phyloP scores from a whole-genome alignment of 2,797 vertebrate species.

The Chelon labrosus region DNA sequence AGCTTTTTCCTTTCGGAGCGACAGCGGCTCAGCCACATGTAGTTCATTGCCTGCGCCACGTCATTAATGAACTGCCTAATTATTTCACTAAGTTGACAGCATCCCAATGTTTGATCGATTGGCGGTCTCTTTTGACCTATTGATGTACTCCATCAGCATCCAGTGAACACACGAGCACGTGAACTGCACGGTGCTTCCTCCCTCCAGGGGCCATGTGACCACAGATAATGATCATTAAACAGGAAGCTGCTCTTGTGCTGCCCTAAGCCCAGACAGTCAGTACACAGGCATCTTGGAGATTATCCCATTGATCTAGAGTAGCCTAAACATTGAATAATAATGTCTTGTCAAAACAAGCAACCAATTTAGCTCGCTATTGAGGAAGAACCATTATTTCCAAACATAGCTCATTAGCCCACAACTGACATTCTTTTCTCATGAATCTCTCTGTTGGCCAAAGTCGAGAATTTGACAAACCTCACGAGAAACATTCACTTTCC shows the following conservation, averaged over 20 bases:
- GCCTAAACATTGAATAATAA: constrained; percentile 62
- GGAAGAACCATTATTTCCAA: constrained; percentile 35
- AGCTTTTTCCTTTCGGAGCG: constrained; percentile 54
- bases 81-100: constrained; percentile 73
- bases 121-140: constrained; percentile 70
- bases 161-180: constrained; percentile 49
- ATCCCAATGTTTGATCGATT: constrained; percentile 74
- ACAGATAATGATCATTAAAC: constrained; percentile 75
- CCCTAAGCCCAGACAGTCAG: constrained; percentile 47
- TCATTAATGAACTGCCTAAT: constrained; percentile 75
- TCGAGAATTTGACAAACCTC: constrained; percentile 12
- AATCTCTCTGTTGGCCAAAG: constrained; percentile 1
- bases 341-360: constrained; percentile 72
- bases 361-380: constrained; percentile 31
- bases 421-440: constrained; percentile 10
- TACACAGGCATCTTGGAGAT: constrained; percentile 53
- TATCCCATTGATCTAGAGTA: constrained; percentile 57
- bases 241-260: constrained; percentile 68
- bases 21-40: constrained; percentile 43
- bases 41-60: constrained; percentile 58
- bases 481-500: constrained; percentile 23
- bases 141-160: constrained; percentile 59
- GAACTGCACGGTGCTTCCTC: constrained; percentile 38
- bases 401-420: constrained; percentile 23
- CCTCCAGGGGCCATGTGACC: constrained; percentile 68